A percentile compares a stretch with the other conserved stretches of the same genome.
Evolutionary conservation across 2,113 vertebrate species (phyloP).

Genomic region (Xenopus laevis): DNA sequence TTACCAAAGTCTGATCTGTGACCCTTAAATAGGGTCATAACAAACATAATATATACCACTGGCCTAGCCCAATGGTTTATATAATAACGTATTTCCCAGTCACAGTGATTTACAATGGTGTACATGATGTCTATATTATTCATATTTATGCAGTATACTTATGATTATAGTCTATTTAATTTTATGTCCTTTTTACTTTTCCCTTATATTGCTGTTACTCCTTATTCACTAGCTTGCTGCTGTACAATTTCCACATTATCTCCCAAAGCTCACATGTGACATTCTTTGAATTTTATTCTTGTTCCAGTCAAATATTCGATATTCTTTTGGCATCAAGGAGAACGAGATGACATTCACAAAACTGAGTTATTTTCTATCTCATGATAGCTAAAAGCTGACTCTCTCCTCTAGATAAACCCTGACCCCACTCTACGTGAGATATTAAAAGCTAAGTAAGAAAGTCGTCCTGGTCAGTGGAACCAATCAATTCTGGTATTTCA

Average conservation of each 20-base stretch:
- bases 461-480: conserved; percentile 69
- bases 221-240: too few relatives aligned
- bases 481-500: conserved; percentile 89
- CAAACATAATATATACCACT: not conserved
- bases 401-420: conserved; percentile 50
- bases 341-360: conserved; percentile 44
- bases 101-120: too few relatives aligned
- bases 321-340: conserved; percentile 30
- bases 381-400: conserved; percentile 31
- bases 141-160: too few relatives aligned
- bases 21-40: not conserved
- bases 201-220: too few relatives aligned
- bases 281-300: conserved; percentile 3
- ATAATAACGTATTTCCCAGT: too few relatives aligned
- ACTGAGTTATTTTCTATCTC: conserved; percentile 55
- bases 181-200: too few relatives aligned
- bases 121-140: too few relatives aligned
- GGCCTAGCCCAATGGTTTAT: too few relatives aligned
- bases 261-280: not conserved
- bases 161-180: too few relatives aligned
- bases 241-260: not conserved
- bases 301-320: conserved; percentile 6
- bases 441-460: conserved; percentile 73
- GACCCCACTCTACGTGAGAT: conserved; percentile 71
- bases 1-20: too few relatives aligned